Evolutionary conservation across 1,140 invertebrate species (phyloP), one percentile per base, ranked within the genome.

Genomic region (Drosophila punjabiensis): DNA sequence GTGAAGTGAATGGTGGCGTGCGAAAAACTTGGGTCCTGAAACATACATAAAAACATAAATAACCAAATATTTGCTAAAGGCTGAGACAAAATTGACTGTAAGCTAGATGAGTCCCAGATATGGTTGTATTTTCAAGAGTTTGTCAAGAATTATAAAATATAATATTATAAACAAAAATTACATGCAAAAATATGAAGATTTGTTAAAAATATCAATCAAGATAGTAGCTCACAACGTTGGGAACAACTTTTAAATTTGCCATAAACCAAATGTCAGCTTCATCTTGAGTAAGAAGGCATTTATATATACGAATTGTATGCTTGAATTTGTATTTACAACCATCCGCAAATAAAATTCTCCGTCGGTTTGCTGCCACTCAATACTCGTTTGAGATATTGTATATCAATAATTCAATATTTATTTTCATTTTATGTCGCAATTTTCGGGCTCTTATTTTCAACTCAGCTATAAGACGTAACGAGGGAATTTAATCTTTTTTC

Each of bases 321-420:
- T 65, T 82, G 56, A 66, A 67, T 32, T 61, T 68, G 32, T 66
- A 52, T 60, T 67, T 76, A 76, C 37, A 45, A 47, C 13, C 53
- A 53, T 32, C 20, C 35, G 37, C 35, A 45, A 64, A 78, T 71
- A 63, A 78, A 76, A 33, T 53, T 53, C 20, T 18, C 20, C 50
- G 20, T 62, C 28, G 20, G 37, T 53, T 24, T 43, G 50, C 64
- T 18, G 24, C 30, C 67, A 53, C 55, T 60, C 76, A 59, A 65
- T 74, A 63, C 52, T 48, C 35, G 52, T 76, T 70, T 65, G 65
- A 81, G 82, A 71, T 89, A 88, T 88, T 88, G 81, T 89, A 76
- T 88, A 89, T 88, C 81, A 85, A 89, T 89, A 89, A 89, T 90
- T 89, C 86, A 89, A 89, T 89, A 89, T 89, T 89, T 88, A 82